These are phyloP conservation scores for Physeter macrocephalus DNA, from an alignment of 2,113 vertebrate species.

Conservation along the genomic window DNA sequence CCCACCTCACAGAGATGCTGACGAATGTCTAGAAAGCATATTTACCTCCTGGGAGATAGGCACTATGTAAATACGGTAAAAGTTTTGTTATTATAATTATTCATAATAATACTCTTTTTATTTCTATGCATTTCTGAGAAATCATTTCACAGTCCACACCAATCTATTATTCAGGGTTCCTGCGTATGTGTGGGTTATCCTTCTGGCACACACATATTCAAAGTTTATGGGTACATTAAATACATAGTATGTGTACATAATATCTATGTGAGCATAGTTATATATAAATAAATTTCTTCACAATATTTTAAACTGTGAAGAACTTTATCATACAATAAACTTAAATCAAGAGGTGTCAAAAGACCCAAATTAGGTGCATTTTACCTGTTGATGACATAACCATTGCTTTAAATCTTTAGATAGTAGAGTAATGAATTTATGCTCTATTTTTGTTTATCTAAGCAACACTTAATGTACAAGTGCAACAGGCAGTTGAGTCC, in stretches of 20 bases:
- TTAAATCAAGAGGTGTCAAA: slow-evolving; percentile 76
- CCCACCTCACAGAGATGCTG: neutral
- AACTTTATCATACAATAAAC: slow-evolving; percentile 79
- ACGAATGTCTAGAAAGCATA: slow-evolving; percentile 39
- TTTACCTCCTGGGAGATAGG: slow-evolving; percentile 74
- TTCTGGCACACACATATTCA: slow-evolving; percentile 74
- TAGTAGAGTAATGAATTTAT: slow-evolving; percentile 73
- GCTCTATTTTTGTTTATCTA: slow-evolving; percentile 79
- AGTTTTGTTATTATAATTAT: slow-evolving; percentile 56
- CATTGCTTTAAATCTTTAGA: slow-evolving; percentile 78
- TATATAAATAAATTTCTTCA: slow-evolving; percentile 84
- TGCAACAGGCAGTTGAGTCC: slow-evolving; percentile 45
- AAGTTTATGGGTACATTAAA: slow-evolving; percentile 77
- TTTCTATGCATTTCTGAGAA: slow-evolving; percentile 71
- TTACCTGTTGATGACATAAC: slow-evolving; percentile 77
- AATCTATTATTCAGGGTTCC: slow-evolving; percentile 72
- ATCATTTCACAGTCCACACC: slow-evolving; percentile 72
- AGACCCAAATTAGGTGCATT: slow-evolving; percentile 81
- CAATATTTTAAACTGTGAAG: slow-evolving; percentile 89
- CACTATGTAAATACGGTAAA: slow-evolving; percentile 69
- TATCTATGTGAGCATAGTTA: slow-evolving; percentile 82
- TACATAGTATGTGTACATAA: slow-evolving; percentile 76
- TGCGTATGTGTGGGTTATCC: slow-evolving; percentile 71
- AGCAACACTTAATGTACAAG: slow-evolving; percentile 67
- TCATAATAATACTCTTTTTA: slow-evolving; percentile 45